These are phyloP conservation scores for Capreolus pygargus DNA, from an alignment of 2,113 vertebrate genomes.

Conservation along the genomic window DNA sequence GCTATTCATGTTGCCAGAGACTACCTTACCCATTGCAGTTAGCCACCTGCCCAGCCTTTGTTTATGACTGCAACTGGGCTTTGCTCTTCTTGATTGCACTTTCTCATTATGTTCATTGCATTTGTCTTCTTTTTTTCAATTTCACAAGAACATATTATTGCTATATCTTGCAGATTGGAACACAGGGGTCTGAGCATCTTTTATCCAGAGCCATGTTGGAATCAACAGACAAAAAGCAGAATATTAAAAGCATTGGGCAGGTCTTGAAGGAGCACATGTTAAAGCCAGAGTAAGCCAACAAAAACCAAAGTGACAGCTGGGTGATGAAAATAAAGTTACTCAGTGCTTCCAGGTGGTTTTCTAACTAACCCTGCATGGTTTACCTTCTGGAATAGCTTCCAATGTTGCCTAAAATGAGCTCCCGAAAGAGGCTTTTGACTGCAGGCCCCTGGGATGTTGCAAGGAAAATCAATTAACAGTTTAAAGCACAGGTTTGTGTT, in stretches of 20 bases:
- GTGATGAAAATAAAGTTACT: background rate
- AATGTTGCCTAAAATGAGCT: constrained; percentile 29
- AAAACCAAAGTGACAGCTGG: background rate
- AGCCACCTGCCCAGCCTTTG: background rate
- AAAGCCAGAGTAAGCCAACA: background rate
- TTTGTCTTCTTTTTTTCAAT: background rate
- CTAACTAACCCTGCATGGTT: background rate
- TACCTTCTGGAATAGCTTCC: background rate
- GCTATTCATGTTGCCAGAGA: background rate
- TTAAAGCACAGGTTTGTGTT: constrained; percentile 30
- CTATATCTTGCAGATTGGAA: background rate
- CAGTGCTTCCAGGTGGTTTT: constrained; percentile 26
- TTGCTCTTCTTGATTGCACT: background rate
- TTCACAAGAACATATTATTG: background rate
- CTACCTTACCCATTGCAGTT: background rate
- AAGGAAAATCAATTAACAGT: constrained; percentile 53
- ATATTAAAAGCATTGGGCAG: background rate
- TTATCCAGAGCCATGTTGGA: background rate
- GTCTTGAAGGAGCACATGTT: background rate
- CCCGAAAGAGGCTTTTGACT: background rate
- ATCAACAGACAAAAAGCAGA: background rate
- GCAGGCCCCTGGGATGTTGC: background rate
- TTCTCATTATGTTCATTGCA: background rate
- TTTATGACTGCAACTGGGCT: background rate
- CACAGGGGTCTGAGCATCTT: background rate